These are phyloP conservation scores for Leptinotarsa lineolata DNA, from an alignment of 1,140 invertebrate genomes.

Conservation along the genomic window DNA sequence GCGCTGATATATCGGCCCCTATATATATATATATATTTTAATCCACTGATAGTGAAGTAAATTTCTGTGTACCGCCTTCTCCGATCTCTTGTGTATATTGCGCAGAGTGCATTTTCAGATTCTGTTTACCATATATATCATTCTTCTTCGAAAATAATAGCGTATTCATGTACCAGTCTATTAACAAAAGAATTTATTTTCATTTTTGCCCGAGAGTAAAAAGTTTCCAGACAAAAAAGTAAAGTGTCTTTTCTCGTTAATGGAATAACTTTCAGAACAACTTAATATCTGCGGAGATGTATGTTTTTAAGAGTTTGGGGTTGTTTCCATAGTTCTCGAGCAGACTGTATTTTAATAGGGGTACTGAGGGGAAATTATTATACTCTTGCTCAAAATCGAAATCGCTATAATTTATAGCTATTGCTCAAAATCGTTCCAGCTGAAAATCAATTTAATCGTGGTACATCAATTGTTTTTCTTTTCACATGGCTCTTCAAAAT, in stretches of 20 bases:
- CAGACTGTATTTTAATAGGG: not conserved
- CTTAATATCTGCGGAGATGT: conserved; percentile 6
- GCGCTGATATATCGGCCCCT: not conserved
- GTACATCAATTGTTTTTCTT: no score
- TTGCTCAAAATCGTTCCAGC: no score
- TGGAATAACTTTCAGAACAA: conserved; percentile 20
- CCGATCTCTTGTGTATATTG: conserved; percentile 35
- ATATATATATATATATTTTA: conserved; percentile 43
- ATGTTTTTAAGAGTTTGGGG: conserved; percentile 6
- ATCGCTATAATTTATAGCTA: no score
- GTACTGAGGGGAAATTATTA: no score
- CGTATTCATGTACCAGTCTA: conserved; percentile 60
- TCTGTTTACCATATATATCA: conserved; percentile 58
- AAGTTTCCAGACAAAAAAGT: conserved; percentile 25
- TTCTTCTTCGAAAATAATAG: conserved; percentile 60
- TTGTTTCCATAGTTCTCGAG: not conserved
- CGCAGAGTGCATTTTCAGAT: conserved; percentile 58
- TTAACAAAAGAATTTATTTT: conserved; percentile 62
- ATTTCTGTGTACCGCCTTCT: conserved; percentile 37
- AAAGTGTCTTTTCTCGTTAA: conserved; percentile 27
- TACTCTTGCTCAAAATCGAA: no score
- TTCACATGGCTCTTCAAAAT: no score
- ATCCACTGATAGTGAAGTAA: conserved; percentile 43
- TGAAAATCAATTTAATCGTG: no score
- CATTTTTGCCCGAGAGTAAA: conserved; percentile 48